Base-by-base conservation (phyloP, 2,888 invertebrate genomes). In the Brassicogethes aeneus region DNA sequence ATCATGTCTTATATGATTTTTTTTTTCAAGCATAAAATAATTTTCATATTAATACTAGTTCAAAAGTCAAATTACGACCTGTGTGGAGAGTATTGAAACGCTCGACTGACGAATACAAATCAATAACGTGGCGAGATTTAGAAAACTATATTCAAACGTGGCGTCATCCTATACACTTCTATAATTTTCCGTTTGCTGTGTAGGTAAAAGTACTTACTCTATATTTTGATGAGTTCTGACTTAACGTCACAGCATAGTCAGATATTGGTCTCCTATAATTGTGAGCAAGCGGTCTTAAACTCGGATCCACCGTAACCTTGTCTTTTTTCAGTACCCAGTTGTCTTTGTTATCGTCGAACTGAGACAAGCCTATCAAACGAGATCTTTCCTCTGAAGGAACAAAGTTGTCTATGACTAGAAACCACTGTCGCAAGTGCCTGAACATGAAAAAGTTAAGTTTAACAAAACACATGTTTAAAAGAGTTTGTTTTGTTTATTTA, bases 401-500 rank as follows among this genome's bases (percentile, higher is more conserved):
- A 69, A 93, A 93, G 66, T 89, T 89, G 62, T 92, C 91, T 48
- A 92, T 87, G 38, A 91, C 82, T 23, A 92, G 74, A 60, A 83
- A 85, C 66, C 90, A 86, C 43, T 95, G 78, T 62, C 95, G 88
- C 48, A 96, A 73, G 64, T 94, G 94, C 51, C 80, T 76, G 51
- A 15, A 62, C 60, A 49, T 40, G 38, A n/a, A n/a, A n/a, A n/a
- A n/a, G n/a, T n/a, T n/a, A 45, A 47, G 42, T 32, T 15, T 31
- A 17, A 16, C 15, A n/a, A n/a, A n/a, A n/a, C n/a, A n/a, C n/a
- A n/a, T n/a, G n/a, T n/a, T n/a, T n/a, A n/a, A n/a, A n/a, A n/a
- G n/a, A n/a, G n/a, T n/a, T n/a, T n/a, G n/a, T n/a, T n/a, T n/a
- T n/a, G n/a, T n/a, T n/a, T n/a, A n/a, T 34, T 16, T 14, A 38